Evolutionary conservation across 1,140 invertebrate genomes (phyloP).

Genomic region (Ooceraea biroi): DNA sequence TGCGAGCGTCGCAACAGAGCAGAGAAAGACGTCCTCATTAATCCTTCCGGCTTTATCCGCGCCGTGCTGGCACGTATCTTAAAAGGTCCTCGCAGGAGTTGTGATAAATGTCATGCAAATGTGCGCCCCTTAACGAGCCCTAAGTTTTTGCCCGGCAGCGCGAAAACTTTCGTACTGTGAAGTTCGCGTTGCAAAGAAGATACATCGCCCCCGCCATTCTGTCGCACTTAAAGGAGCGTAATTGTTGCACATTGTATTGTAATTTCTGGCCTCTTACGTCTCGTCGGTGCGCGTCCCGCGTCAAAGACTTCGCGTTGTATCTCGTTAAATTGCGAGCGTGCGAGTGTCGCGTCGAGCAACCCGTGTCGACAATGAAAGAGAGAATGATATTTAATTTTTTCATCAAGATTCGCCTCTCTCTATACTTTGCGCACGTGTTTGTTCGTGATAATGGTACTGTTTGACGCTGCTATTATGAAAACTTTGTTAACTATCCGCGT

Average conservation of each 20-base stretch:
- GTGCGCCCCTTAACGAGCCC: constrained; percentile 66
- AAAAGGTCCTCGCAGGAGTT: constrained; percentile 44
- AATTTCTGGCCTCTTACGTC: constrained; percentile 42
- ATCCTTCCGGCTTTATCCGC: constrained; percentile 63
- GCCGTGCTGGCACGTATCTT: constrained; percentile 45
- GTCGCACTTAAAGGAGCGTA: constrained; percentile 52
- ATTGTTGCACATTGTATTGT: constrained; percentile 51
- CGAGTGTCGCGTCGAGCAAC: no score
- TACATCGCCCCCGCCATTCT: constrained; percentile 29
- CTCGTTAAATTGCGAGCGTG: constrained; percentile 36
- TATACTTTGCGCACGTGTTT: no score
- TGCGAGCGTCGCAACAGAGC: constrained; percentile 11
- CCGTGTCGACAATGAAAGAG: background rate
- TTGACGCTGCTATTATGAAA: background rate
- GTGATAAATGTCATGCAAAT: constrained; percentile 71
- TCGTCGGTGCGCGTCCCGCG: constrained; percentile 12
- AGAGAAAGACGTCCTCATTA: constrained; percentile 57
- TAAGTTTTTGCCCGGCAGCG: constrained; percentile 66
- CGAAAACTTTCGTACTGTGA: constrained; percentile 64
- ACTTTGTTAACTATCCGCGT: constrained; percentile 19
- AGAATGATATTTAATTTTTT: background rate
- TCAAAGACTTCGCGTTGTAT: constrained; percentile 29
- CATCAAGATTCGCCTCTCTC: no score
- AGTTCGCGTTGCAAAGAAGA: constrained; percentile 50
- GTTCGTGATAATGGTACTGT: constrained; percentile 34